Conservation (phyloP, 2,888 invertebrate species). For the Euplagia quadripunctaria region DNA sequence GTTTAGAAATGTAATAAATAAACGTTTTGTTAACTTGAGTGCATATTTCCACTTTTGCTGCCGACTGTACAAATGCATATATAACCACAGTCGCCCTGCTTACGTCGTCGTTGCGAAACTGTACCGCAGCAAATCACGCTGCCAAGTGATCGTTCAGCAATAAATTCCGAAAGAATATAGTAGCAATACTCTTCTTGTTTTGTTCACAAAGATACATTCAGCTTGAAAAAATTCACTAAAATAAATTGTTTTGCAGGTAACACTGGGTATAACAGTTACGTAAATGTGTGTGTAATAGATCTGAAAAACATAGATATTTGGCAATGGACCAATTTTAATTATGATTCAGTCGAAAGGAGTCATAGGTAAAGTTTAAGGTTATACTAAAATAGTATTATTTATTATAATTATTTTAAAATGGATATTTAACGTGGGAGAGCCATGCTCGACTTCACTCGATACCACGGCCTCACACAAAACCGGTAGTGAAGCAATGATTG, state of each 20-base stretch:
- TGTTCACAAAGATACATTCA: background rate
- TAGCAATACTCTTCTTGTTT: background rate
- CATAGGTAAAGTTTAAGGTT: background rate
- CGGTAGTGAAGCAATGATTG: too few species aligned
- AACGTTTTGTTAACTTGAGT: background rate
- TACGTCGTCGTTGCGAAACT: background rate
- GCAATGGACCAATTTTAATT: background rate
- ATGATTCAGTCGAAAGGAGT: background rate
- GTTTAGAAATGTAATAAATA: background rate
- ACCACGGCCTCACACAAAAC: too few species aligned
- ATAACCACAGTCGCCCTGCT: background rate
- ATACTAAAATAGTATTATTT: too few species aligned
- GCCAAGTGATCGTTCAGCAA: conserved; percentile 13
- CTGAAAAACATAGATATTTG: background rate
- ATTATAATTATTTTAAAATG: too few species aligned
- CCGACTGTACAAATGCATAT: background rate
- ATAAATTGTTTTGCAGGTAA: background rate
- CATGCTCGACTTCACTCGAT: too few species aligned
- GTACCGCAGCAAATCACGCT: conserved; percentile 2
- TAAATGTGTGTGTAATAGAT: background rate
- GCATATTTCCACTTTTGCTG: background rate
- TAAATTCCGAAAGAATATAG: conserved; percentile 1
- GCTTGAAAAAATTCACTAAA: background rate
- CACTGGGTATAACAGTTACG: background rate
- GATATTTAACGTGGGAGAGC: too few species aligned